These are phyloP conservation scores for Calonectris borealis DNA, from an alignment of 2,113 vertebrate species.

Conservation along the genomic window DNA sequence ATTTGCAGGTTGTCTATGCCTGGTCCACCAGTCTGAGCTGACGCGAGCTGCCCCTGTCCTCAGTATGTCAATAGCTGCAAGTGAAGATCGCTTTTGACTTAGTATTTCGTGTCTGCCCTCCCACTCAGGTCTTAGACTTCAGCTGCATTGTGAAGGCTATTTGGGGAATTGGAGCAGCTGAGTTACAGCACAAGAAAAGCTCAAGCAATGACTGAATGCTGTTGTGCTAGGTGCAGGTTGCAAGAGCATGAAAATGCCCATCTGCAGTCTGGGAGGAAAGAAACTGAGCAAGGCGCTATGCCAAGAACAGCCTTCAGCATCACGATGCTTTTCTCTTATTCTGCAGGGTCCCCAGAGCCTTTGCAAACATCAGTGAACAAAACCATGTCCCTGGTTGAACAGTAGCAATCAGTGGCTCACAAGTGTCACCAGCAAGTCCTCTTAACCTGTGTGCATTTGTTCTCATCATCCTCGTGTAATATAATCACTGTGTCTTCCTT, in stretches of 20 bases:
- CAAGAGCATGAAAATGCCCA: background rate
- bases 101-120: background rate
- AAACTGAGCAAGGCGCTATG: background rate
- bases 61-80: background rate
- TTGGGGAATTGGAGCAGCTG: background rate
- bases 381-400: background rate
- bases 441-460: background rate
- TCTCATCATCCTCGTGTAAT: background rate
- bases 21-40: background rate
- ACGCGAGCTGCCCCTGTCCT: background rate
- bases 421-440: background rate
- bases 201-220: background rate
- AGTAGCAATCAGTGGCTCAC: background rate
- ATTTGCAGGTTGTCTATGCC: background rate
- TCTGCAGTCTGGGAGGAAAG: background rate
- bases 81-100: background rate
- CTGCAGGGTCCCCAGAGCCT: background rate
- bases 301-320: background rate
- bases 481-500: background rate
- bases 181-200: background rate
- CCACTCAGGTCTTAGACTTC: background rate
- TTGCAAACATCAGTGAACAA: background rate
- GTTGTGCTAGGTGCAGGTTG: background rate
- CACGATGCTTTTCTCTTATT: background rate
- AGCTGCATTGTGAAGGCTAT: background rate